Percentiles rank a stretch among this genome's conserved stretches.
phyloP scores from a whole-genome alignment of 2,888 invertebrate genomes.

The Volucella bombylans region DNA sequence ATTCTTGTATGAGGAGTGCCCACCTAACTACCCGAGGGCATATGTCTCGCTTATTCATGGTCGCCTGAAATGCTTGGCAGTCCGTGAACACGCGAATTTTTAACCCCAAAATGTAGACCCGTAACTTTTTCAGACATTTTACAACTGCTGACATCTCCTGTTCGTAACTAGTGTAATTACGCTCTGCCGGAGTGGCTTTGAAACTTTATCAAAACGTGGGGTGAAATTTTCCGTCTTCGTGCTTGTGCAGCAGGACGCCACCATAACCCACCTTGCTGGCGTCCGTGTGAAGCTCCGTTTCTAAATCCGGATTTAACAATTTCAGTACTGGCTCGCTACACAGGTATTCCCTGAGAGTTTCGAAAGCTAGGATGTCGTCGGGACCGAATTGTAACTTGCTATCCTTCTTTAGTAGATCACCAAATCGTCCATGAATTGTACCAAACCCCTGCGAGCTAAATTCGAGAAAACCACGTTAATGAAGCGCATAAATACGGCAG shows the following conservation, averaged over 20 bases:
- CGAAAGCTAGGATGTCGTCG: not conserved
- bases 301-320: constrained; percentile 1
- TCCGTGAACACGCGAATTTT: constrained; percentile 17
- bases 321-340: constrained; percentile 5
- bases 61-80: too few species aligned
- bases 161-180: constrained; percentile 9
- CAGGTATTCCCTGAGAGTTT: not conserved
- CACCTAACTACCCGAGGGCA: too few species aligned
- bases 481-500: too few species aligned
- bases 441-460: not conserved
- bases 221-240: constrained; percentile 55
- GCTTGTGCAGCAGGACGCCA: constrained; percentile 74
- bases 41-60: too few species aligned
- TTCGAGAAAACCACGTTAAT: too few species aligned
- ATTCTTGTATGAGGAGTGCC: too few species aligned
- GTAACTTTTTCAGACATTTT: constrained; percentile 75
- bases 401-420: not conserved
- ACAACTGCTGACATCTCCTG: constrained; percentile 77
- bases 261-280: constrained; percentile 72
- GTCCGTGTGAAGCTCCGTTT: constrained; percentile 15
- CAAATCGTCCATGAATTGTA: not conserved
- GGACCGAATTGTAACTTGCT: not conserved
- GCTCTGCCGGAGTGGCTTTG: constrained; percentile 25
- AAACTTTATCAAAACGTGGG: constrained; percentile 76
- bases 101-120: constrained; percentile 76